Evolutionary conservation across 1,140 invertebrate genomes (phyloP), one percentile per base, ranked within the genome.

Genomic region (Latrodectus geometricus): DNA sequence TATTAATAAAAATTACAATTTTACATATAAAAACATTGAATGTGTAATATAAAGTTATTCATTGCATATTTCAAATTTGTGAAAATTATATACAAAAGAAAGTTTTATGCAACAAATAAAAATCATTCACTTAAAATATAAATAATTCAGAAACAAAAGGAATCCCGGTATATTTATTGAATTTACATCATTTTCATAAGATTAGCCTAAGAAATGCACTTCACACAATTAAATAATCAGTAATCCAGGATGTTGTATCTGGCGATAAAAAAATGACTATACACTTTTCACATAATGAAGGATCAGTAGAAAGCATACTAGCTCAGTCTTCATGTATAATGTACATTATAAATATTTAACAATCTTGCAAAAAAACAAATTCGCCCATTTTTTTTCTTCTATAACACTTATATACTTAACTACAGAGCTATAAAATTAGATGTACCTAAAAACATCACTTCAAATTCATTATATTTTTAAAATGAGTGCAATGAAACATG

Each of bases 171-270:
- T 81, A 81, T 81, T 81, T 81, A 81, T 81, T 81, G 66, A 81
- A 81, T 81, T 81, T 72, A 81, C 79, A 81, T 66, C 49, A 72
- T 48, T 79, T 61, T 79, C 49, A 50, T 23, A 77, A 65, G 54
- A 77, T 79, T 70, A 68, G 79, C 79, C 79, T 81, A 81, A 81
- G 79, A 81, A 81, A 81, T 81, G 79, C 66, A 81, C 54, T 81
- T 70, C 69, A 81, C 79, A 78, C 61, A 49, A 20, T 54, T 23
- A 65, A 61, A 61, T 66, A 54, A 81, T 70, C 54, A 61, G 17
- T 70, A 50, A 70, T 52, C 68, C 68, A 81, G 79, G 66, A 56
- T n/a, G 70, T 21, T n/a, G 2, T 61, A 8, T 66, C 79, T 81
- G 68, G 52, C 52, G 54, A 17, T 61, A 61, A 61, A 61, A 56